phyloP scores from a whole-genome alignment of 2,888 invertebrate genomes.

The Coelinius sp. region DNA sequence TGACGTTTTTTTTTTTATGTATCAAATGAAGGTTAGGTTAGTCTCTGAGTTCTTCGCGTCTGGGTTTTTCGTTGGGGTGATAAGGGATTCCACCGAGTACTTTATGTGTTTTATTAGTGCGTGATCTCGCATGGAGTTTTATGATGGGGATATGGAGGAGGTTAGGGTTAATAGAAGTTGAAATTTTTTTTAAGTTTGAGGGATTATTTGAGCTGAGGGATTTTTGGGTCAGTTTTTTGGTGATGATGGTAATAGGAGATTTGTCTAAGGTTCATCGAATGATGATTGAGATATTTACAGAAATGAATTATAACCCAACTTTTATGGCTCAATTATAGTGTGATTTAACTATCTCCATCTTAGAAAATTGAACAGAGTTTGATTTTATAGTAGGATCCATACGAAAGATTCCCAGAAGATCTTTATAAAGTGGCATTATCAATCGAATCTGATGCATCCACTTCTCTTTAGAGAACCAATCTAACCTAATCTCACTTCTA shows the following conservation, averaged over 20 bases:
- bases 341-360: no score
- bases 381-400: no score
- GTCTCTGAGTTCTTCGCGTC: not conserved
- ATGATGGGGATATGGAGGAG: not conserved
- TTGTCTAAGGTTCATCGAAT: no score
- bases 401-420: no score
- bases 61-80: conserved; percentile 10
- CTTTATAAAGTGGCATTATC: no score
- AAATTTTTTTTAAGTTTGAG: not conserved
- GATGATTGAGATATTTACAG: no score
- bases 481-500: not conserved
- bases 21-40: conserved; percentile 15
- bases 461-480: not conserved
- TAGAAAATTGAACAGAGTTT: no score
- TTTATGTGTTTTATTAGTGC: conserved; percentile 44
- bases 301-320: no score
- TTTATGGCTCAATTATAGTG: no score
- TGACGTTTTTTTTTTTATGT: not conserved
- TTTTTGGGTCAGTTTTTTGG: not conserved
- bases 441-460: no score
- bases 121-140: not conserved
- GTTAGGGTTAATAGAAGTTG: conserved; percentile 5
- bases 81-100: conserved; percentile 46
- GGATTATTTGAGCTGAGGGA: not conserved
- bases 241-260: no score